These are phyloP conservation scores for Actinia equina DNA, from an alignment of 64 coral and sea anemone species.

Conservation along the genomic window DNA sequence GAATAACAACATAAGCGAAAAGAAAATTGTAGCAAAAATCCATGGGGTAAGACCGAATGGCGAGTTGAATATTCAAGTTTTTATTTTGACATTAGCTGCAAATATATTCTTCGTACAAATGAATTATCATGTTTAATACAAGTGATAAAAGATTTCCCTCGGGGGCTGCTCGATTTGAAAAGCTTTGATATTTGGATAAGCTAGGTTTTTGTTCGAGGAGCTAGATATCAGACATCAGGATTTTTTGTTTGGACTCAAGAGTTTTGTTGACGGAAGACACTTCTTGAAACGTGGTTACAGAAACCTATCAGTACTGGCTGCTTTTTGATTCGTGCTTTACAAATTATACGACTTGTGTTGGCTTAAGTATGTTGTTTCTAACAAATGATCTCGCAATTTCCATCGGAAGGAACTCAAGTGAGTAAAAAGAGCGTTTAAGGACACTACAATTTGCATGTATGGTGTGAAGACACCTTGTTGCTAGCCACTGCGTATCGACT, in stretches of 20 bases:
- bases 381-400: constrained; percentile 6
- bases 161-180: background rate
- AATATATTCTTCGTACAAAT: background rate
- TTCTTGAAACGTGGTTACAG: background rate
- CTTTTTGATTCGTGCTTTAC: background rate
- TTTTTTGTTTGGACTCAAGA: background rate
- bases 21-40: background rate
- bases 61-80: background rate
- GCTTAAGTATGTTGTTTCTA: background rate
- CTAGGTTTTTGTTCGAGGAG: background rate
- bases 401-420: background rate
- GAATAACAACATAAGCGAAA: background rate
- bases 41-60: background rate
- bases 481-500: background rate
- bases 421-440: background rate
- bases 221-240: background rate
- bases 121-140: background rate
- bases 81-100: background rate
- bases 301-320: background rate
- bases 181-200: background rate
- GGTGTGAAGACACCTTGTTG: background rate
- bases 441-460: background rate
- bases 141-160: background rate
- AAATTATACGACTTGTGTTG: background rate
- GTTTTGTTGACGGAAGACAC: constrained; percentile 6